phyloP scores from a whole-genome alignment of 2,797 vertebrate species.

The Pseudotriccus pelzelni region DNA sequence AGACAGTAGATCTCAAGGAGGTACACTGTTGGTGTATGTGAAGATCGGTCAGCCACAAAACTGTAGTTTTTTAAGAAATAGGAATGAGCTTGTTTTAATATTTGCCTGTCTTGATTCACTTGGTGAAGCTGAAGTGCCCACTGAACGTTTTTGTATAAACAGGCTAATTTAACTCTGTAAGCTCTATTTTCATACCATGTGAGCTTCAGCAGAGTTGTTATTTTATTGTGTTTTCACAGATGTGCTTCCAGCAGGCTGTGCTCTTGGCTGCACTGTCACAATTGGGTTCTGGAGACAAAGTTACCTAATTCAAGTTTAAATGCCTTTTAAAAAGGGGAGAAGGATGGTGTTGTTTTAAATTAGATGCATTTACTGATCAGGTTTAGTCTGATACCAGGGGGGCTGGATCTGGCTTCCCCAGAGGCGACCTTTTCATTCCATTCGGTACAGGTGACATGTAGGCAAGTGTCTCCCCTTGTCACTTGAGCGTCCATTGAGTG shows the following conservation, averaged over 20 bases:
- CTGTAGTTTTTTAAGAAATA: background rate
- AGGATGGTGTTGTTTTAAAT: background rate
- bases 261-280: background rate
- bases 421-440: background rate
- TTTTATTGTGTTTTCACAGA: background rate
- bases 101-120: background rate
- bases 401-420: background rate
- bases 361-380: background rate
- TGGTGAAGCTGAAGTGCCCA: background rate
- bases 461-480: background rate
- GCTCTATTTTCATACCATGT: background rate
- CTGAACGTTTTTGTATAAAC: background rate
- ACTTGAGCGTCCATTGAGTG: background rate
- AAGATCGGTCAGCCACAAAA: background rate
- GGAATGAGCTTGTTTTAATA: background rate
- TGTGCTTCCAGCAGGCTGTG: background rate
- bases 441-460: fast-evolving
- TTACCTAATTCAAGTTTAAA: background rate
- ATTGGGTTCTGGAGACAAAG: background rate
- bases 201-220: background rate
- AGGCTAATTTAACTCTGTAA: background rate
- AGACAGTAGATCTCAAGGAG: background rate
- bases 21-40: background rate
- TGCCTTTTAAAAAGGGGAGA: background rate
- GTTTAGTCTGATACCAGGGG: background rate